Evolutionary conservation across 2,888 invertebrate genomes (phyloP).

Genomic region (Cantharis nigra): DNA sequence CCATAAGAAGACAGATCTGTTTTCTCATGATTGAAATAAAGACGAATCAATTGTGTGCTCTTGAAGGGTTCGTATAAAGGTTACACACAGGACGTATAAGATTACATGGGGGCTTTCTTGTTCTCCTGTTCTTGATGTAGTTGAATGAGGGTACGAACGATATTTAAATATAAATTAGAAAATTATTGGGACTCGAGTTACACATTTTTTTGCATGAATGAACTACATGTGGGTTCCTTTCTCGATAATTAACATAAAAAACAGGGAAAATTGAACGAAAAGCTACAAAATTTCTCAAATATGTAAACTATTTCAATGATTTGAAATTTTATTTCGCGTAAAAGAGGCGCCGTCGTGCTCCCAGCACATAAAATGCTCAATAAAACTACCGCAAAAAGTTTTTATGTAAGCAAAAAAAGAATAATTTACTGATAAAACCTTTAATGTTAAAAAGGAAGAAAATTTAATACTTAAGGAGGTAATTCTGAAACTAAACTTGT

Average conservation of each 20-base stretch:
- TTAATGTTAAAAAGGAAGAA: background rate
- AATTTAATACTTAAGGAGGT: background rate
- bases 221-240: constrained; percentile 17
- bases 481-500: background rate
- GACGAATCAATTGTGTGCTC: constrained; percentile 34
- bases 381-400: constrained; percentile 36
- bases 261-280: background rate
- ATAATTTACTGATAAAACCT: background rate
- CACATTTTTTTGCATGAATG: constrained; percentile 25
- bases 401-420: constrained; percentile 32
- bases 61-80: constrained; percentile 39
- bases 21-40: constrained; percentile 37
- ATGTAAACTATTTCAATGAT: constrained; percentile 19
- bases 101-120: constrained; percentile 36
- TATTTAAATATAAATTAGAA: constrained; percentile 36
- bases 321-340: constrained; percentile 35
- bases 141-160: constrained; percentile 26
- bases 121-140: constrained; percentile 26
- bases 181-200: constrained; percentile 34
- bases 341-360: constrained; percentile 32
- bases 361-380: constrained; percentile 33
- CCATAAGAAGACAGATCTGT: background rate
- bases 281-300: background rate
- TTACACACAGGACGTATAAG: constrained; percentile 37
- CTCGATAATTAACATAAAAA: background rate